phyloP scores from a whole-genome alignment of 2,113 vertebrate species.

The Elgaria multicarinata region DNA sequence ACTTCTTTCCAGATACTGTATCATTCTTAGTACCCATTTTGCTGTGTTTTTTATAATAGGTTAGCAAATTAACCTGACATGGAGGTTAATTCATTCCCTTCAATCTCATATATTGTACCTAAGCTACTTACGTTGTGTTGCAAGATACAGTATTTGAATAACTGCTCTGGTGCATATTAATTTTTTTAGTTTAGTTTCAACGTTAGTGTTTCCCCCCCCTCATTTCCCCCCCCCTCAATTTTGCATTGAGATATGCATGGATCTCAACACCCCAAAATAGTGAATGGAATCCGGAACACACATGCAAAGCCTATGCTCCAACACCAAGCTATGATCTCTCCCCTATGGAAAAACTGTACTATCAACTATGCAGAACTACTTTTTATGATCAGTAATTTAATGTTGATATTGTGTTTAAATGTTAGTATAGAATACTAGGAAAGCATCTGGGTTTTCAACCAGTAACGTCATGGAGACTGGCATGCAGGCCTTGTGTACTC shows the following conservation, averaged over 20 bases:
- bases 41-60: conserved; percentile 19
- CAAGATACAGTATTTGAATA: conserved; percentile 29
- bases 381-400: neutral
- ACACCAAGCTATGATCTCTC: neutral
- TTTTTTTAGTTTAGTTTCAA: conserved; percentile 43
- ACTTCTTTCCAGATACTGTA: conserved; percentile 17
- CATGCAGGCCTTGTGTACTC: neutral
- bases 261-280: neutral
- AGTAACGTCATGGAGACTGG: neutral
- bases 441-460: neutral
- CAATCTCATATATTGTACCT: conserved; percentile 1
- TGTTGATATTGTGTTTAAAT: neutral
- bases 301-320: neutral
- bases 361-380: neutral
- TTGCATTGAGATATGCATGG: neutral
- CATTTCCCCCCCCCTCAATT: neutral
- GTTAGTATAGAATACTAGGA: too few species aligned
- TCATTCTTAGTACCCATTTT: conserved; percentile 35
- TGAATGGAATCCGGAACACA: neutral
- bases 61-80: conserved; percentile 32
- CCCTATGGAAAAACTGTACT: neutral
- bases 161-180: neutral
- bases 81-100: conserved; percentile 36
- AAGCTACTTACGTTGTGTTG: neutral
- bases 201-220: neutral